Evolutionary conservation across 2,888 invertebrate genomes (phyloP).

Genomic region (Philopedon plagiatum): DNA sequence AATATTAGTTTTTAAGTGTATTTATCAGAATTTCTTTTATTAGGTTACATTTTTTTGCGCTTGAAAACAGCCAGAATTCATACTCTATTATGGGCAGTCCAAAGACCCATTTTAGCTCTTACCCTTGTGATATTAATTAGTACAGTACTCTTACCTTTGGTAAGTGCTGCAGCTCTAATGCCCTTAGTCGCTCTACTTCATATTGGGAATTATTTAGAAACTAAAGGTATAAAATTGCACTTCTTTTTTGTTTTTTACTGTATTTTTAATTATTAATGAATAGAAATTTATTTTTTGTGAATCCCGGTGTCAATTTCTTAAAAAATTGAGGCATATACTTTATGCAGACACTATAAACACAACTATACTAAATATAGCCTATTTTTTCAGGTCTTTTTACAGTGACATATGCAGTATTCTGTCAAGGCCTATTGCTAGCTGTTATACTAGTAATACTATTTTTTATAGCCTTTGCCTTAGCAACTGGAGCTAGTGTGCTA

Average conservation of each 20-base stretch:
- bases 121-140: conserved; percentile 11
- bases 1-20: too few species aligned
- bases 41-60: background rate
- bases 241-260: background rate
- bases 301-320: too few species aligned
- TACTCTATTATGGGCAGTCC: conserved; percentile 5
- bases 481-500: background rate
- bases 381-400: conserved; percentile 21
- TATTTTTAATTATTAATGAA: too few species aligned
- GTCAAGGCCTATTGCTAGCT: conserved; percentile 15
- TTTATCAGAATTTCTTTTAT: background rate
- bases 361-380: too few species aligned
- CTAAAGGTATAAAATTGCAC: conserved; percentile 3
- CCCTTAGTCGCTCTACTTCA: conserved; percentile 18
- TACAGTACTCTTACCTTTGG: conserved; percentile 22
- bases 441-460: conserved; percentile 1
- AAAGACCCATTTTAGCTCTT: background rate
- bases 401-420: conserved; percentile 8
- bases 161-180: conserved; percentile 26
- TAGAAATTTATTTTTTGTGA: too few species aligned
- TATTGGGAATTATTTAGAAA: conserved; percentile 18
- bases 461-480: conserved; percentile 2
- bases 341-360: too few species aligned
- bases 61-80: background rate
- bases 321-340: too few species aligned